A percentile compares a stretch with the other conserved stretches of the same genome.
Conservation (phyloP, 2,113 vertebrate genomes). For the Sarotherodon lohbergeri region DNA sequence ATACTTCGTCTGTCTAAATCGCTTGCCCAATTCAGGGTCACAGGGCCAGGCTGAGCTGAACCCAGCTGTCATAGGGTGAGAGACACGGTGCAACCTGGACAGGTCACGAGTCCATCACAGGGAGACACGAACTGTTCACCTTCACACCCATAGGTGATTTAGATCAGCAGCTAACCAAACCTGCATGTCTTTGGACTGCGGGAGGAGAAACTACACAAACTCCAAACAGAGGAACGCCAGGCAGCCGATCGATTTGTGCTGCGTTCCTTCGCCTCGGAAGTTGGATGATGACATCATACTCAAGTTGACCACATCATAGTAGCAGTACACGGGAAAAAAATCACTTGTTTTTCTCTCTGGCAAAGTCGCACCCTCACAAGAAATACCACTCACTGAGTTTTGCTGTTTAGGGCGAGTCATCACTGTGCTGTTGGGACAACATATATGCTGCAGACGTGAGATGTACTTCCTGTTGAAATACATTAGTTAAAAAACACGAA, state of each 20-base stretch:
- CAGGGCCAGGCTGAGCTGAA: accelerated
- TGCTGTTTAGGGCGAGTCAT: neutral
- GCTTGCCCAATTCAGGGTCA: neutral
- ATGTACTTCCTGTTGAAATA: neutral
- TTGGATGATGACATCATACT: neutral
- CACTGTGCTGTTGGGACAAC: neutral
- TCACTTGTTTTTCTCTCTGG: neutral
- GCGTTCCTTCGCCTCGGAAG: neutral
- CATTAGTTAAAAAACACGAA: accelerated
- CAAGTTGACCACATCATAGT: neutral
- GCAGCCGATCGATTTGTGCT: neutral
- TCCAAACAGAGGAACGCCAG: neutral
- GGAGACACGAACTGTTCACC: neutral
- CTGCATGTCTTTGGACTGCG: accelerated
- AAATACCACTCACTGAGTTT: neutral
- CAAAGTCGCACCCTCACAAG: neutral
- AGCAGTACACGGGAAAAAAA: neutral
- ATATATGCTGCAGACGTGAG: neutral
- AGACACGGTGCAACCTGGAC: neutral
- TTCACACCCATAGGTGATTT: neutral
- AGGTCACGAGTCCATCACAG: neutral
- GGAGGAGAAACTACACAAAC: accelerated
- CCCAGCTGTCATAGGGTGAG: neutral
- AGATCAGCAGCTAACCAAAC: neutral
- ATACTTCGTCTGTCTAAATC: neutral